phyloP scores from a whole-genome alignment of 2,113 vertebrate species.

The Struthio camelus region DNA sequence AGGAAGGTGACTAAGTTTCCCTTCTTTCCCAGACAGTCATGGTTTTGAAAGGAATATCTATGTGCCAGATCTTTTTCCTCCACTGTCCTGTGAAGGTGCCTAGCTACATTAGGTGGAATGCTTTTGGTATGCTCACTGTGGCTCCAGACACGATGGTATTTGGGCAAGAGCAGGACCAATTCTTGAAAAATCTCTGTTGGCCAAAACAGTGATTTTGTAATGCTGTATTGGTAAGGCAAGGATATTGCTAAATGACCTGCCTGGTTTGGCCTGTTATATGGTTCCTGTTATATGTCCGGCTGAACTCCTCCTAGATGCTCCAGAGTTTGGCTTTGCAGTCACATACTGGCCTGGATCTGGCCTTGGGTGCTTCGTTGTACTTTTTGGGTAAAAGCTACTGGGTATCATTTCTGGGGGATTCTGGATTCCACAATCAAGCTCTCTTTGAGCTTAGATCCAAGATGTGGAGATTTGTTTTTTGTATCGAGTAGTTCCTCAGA shows the following conservation, averaged over 20 bases:
- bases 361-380: not conserved
- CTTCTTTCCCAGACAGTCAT: not conserved
- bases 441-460: too few species aligned
- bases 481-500: too few species aligned
- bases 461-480: too few species aligned
- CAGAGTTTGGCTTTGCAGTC: not conserved
- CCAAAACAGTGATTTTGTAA: not conserved
- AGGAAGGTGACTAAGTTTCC: constrained; percentile 7
- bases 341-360: not conserved
- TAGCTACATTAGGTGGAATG: not conserved
- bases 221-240: too few species aligned
- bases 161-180: fast-evolving
- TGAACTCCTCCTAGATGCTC: not conserved
- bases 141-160: not conserved
- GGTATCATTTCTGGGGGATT: not conserved
- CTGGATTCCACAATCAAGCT: not conserved
- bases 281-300: too few species aligned
- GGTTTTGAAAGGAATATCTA: not conserved
- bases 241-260: too few species aligned
- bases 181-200: not conserved
- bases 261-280: not conserved
- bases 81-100: fast-evolving
- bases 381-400: not conserved
- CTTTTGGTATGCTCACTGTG: not conserved
- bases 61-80: not conserved